A percentile compares a stretch with the other conserved stretches of the same genome.
Conservation (phyloP, 2,888 invertebrate species). For the Rhingia campestris region DNA sequence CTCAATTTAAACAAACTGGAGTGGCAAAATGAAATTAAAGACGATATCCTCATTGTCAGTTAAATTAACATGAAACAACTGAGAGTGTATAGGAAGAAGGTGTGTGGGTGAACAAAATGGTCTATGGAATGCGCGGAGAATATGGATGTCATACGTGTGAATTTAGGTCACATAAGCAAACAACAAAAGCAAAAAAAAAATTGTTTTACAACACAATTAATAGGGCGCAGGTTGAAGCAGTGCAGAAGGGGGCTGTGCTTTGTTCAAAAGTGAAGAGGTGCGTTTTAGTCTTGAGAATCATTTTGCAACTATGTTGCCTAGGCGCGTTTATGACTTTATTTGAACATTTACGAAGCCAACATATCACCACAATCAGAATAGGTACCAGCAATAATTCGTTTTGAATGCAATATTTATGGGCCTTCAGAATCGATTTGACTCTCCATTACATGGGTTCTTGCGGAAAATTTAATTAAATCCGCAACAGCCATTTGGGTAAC, state of each 20-base stretch:
- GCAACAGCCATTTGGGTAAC: slow-evolving; percentile 5
- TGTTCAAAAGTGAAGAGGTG: not conserved
- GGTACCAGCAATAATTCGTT: not conserved
- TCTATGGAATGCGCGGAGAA: slow-evolving; percentile 41
- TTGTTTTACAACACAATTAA: slow-evolving; percentile 33
- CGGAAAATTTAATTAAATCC: slow-evolving; percentile 42
- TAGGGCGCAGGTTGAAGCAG: slow-evolving; percentile 28
- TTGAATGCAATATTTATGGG: not conserved
- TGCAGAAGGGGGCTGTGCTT: not conserved
- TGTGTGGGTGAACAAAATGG: slow-evolving; percentile 53
- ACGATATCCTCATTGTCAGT: slow-evolving; percentile 23
- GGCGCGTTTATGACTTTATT: too few relatives aligned
- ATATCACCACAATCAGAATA: not conserved
- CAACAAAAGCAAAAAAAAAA: slow-evolving; percentile 22
- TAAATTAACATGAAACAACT: slow-evolving; percentile 2
- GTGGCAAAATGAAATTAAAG: slow-evolving; percentile 15
- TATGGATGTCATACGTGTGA: slow-evolving; percentile 45
- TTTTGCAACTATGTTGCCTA: too few relatives aligned
- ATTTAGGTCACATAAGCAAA: slow-evolving; percentile 65
- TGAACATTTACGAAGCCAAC: too few relatives aligned
- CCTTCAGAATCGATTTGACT: not conserved
- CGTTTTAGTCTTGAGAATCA: too few relatives aligned
- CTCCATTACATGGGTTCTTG: not conserved
- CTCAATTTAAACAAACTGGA: slow-evolving; percentile 25
- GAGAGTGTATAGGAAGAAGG: not conserved